Percentiles rank a stretch among this genome's conserved stretches.
Evolutionary conservation across 2,888 invertebrate genomes (phyloP).

Genomic region (Lasioglossum zephyrum): DNA sequence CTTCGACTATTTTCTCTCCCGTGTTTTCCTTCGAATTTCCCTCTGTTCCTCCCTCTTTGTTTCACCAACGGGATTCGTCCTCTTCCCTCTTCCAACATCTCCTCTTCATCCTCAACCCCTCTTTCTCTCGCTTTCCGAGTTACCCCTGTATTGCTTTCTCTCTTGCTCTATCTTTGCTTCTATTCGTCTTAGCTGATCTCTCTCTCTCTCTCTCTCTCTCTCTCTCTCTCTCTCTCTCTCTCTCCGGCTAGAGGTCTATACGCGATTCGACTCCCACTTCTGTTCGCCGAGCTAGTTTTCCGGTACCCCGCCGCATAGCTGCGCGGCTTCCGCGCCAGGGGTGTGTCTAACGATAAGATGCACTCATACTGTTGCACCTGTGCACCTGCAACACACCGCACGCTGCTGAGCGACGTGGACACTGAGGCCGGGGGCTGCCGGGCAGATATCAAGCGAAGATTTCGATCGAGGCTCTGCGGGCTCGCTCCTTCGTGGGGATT

Average conservation of each 20-base stretch:
- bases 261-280: conserved; percentile 49
- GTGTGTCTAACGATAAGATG: conserved; percentile 72
- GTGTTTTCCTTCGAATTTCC: conserved; percentile 34
- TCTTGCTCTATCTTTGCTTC: conserved; percentile 14
- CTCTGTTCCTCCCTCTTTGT: not conserved
- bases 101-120: conserved; percentile 22
- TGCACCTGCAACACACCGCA: conserved; percentile 54
- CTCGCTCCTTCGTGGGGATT: not conserved
- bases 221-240: conserved; percentile 15
- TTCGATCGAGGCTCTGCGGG: conserved; percentile 16
- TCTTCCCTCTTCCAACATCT: not conserved
- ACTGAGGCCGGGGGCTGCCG: conserved; percentile 15
- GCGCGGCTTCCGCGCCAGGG: conserved; percentile 57
- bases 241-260: conserved; percentile 16
- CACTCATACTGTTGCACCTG: conserved; percentile 62
- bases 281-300: conserved; percentile 32
- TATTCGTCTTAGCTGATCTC: conserved; percentile 21
- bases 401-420: conserved; percentile 13
- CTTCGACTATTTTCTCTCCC: conserved; percentile 10
- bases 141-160: not conserved
- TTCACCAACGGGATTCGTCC: conserved; percentile 11
- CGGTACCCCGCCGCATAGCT: conserved; percentile 36
- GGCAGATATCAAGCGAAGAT: conserved; percentile 38
- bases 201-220: not conserved
- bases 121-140: not conserved